Percentiles rank a stretch among this genome's conserved stretches.
Evolutionary conservation across 2,797 vertebrate genomes (phyloP).

Genomic region (Toxotes lorentzi): DNA sequence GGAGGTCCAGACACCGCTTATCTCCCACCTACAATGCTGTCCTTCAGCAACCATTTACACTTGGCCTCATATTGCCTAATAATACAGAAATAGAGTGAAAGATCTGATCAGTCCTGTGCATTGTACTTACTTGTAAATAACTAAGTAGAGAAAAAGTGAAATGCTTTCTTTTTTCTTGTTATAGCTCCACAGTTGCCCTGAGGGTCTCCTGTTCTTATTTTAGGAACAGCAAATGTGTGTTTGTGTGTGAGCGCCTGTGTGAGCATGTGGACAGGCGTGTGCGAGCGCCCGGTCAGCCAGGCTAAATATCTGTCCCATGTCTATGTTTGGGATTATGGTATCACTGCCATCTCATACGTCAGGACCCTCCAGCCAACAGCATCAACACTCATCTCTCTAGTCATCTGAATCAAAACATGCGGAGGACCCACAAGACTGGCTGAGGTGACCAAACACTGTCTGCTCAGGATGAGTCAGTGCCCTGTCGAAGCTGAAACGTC

Average conservation of each 20-base stretch:
- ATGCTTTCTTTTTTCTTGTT: background rate
- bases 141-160: background rate
- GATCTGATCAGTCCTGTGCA: background rate
- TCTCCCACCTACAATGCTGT: too few species aligned
- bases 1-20: too few species aligned
- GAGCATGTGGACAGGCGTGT: slow-evolving; percentile 4
- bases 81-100: slow-evolving; percentile 17
- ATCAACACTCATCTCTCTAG: slow-evolving; percentile 48
- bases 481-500: slow-evolving; percentile 38
- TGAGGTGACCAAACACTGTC: slow-evolving; percentile 48
- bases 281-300: slow-evolving; percentile 35
- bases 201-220: slow-evolving; percentile 42
- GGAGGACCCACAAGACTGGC: slow-evolving; percentile 34
- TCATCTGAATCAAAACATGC: slow-evolving; percentile 52
- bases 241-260: slow-evolving; percentile 12
- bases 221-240: background rate
- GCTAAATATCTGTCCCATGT: slow-evolving; percentile 56
- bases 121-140: slow-evolving; percentile 33
- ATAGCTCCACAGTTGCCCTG: slow-evolving; percentile 1
- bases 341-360: slow-evolving; percentile 60
- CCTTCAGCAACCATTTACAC: too few species aligned
- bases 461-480: slow-evolving; percentile 63
- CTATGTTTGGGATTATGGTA: slow-evolving; percentile 60
- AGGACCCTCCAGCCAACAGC: slow-evolving; percentile 51
- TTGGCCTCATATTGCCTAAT: background rate